Evolutionary conservation across 2,888 invertebrate species (phyloP), one percentile per base, ranked within the genome.

Genomic region (Hirtodrosophila histrioides): DNA sequence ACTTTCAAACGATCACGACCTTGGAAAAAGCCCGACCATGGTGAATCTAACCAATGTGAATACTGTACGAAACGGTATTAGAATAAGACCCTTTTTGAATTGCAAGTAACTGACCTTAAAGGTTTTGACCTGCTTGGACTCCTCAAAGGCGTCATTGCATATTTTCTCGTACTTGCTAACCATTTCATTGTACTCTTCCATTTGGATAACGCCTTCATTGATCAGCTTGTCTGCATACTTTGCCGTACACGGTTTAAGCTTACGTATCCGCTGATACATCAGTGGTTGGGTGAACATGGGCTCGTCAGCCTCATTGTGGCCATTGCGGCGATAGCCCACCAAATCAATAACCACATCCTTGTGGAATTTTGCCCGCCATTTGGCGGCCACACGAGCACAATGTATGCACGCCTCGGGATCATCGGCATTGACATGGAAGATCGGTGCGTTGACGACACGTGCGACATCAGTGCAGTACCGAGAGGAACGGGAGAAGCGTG

Each of bases 291-390:
- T 98, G 91, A 96, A 96, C 95, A 95, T 96, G 0, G 98, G 98
- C 91, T 98, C 97, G 91, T 98, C 98, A 89, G 95, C 94, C 92
- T 98, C 98, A 90, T 97, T 98, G 93, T 98, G 98, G 0, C 98
- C 98, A 89, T 95, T 94, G 82, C 97, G 96, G 56, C 96, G 95
- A 90, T 96, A 96, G 86, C 95, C 94, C 58, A 96, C 96, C 74
- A 97, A 92, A 92, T 97, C 97, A 67, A 97, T 92, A n/a, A 96
- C 95, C 46, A 95, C 94, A 91, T 97, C 97, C 89, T 96, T 96
- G 90, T 95, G 95, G 92, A 96, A 98, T 51, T 93, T 93, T 68
- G 95, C 94, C 72, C 98, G 94, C 95, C 95, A 98, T 89, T 97
- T 96, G 45, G 97, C 95, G 33, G 98, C 98, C 7, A 98, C 93